phyloP scores from a whole-genome alignment of 2,888 invertebrate genomes.

The Metacarcinus magister region DNA sequence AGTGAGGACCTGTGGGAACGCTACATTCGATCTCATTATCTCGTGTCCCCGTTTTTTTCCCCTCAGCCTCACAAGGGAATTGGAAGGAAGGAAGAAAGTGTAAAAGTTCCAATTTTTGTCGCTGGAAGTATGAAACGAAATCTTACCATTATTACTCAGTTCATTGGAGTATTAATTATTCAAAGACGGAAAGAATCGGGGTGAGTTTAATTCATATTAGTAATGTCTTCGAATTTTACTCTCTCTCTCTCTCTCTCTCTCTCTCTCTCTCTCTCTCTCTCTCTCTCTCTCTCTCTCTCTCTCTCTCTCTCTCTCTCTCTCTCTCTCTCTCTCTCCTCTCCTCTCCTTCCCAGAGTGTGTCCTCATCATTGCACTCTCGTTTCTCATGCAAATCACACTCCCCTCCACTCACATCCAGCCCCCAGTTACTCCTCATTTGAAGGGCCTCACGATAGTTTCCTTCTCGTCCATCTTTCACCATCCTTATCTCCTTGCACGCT shows the following conservation, averaged over 20 bases:
- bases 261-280: neutral
- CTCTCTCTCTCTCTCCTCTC: neutral
- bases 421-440: neutral
- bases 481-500: neutral
- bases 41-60: neutral
- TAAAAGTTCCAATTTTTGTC: neutral
- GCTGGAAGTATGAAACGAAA: neutral
- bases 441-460: neutral
- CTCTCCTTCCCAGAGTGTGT: neutral
- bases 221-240: neutral
- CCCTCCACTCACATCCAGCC: no score
- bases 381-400: neutral
- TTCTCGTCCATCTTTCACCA: neutral
- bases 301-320: neutral
- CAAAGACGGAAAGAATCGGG: neutral
- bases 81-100: neutral
- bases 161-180: neutral
- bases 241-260: constrained; percentile 33
- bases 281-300: constrained; percentile 36
- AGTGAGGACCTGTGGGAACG: neutral
- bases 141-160: neutral
- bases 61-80: neutral
- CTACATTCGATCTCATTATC: constrained; percentile 8
- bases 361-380: neutral
- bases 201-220: neutral